Evolutionary conservation across 2,113 vertebrate genomes (phyloP).

Genomic region (Tenebrosternarchus preto): DNA sequence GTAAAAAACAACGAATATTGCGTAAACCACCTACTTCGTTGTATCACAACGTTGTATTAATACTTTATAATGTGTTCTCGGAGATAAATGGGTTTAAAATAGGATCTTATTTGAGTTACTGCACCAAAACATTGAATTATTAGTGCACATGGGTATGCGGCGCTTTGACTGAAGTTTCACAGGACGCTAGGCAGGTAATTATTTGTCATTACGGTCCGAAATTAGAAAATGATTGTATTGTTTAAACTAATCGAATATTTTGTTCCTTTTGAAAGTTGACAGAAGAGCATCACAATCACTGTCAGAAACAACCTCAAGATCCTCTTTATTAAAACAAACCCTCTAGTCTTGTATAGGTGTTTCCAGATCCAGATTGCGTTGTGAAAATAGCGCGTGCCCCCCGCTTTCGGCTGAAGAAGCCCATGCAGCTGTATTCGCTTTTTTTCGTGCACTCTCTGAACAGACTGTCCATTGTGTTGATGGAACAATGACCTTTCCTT

Average conservation of each 20-base stretch:
- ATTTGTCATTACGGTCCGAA: too few relatives aligned
- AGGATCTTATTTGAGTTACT: not conserved
- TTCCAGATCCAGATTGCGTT: not conserved
- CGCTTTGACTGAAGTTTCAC: too few relatives aligned
- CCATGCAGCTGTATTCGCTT: slow-evolving; percentile 68
- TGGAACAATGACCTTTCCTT: slow-evolving; percentile 83
- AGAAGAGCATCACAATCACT: too few relatives aligned
- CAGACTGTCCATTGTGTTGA: slow-evolving; percentile 84
- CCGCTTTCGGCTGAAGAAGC: slow-evolving; percentile 56
- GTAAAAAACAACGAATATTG: not conserved
- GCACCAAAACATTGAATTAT: not conserved
- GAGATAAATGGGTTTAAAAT: too few relatives aligned
- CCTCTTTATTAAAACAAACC: too few relatives aligned
- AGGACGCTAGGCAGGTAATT: too few relatives aligned
- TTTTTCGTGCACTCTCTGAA: slow-evolving; percentile 75
- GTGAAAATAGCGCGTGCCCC: slow-evolving; percentile 49
- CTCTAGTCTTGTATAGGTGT: not conserved
- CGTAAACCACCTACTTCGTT: too few relatives aligned
- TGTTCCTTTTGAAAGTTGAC: too few relatives aligned
- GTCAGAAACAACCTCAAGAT: too few relatives aligned
- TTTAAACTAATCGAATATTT: too few relatives aligned
- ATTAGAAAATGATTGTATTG: too few relatives aligned
- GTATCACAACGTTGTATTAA: not conserved
- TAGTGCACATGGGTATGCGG: not conserved
- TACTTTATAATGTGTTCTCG: not conserved